Evolutionary conservation across 2,888 invertebrate species (phyloP), one percentile per base, ranked within the genome.

Genomic region (Leucophenga maculata): DNA sequence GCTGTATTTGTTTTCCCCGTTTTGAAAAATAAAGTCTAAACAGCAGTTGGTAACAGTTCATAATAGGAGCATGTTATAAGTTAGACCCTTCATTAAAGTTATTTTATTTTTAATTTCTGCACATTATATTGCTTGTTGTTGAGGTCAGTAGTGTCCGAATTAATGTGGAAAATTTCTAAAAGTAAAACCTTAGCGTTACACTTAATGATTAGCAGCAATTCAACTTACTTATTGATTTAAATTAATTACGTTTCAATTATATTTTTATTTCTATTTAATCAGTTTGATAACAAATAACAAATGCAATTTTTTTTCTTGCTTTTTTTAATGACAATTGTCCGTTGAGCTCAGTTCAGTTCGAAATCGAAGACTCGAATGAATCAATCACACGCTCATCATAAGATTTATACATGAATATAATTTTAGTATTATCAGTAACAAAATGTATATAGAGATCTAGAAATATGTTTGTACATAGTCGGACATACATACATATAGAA

Each of bases 171-270:
- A 39, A 39, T 18, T 60, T n/a, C 60, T 20, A 20, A 60, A 39
- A 13, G 11, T 13, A 4, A 3, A 6, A 16, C 18, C 18, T 52
- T 3, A 9, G 26, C 48, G 8, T 13, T 31, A 16, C 59, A 59
- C 31, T 14, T 59, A 6, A 11, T 60, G 60, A 60, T 60, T 60
- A 60, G 50, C 31, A 14, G 13, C 18, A 3, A 16, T 65, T 52
- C 31, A 65, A 67, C 70, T 76, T 70, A 74, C 70, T 77, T 57
- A 79, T 80, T 79, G 79, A 79, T 75, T 80, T 77, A 64, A 80
- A 80, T 82, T 59, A 82, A 80, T 82, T 80, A 73, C 75, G 73
- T 69, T 74, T 69, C 68, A 70, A 26, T 68, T 66, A 4, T 39
- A 39, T 60, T 18, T 57, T 14, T 26, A 57, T 57, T 26, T 20